A percentile compares a stretch with the other conserved stretches of the same genome.
phyloP scores from a whole-genome alignment of 1,140 invertebrate species.

The Bombus affinis region DNA sequence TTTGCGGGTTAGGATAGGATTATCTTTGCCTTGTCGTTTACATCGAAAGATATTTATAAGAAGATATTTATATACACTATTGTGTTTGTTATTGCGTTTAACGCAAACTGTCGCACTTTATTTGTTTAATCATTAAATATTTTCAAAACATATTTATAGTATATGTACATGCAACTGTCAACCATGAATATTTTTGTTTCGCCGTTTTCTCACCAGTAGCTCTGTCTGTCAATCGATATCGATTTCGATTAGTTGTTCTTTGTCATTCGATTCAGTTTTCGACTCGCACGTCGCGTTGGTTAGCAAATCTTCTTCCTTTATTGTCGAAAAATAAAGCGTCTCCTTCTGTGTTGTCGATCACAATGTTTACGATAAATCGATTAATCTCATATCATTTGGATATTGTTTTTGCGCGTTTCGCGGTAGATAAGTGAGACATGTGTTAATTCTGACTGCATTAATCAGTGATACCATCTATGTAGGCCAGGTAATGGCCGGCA shows the following conservation, averaged over 20 bases:
- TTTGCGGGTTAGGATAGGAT: background rate
- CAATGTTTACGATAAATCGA: constrained; percentile 25
- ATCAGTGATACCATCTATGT: constrained; percentile 70
- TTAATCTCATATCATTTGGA: constrained; percentile 34
- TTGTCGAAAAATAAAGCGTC: background rate
- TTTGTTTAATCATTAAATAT: background rate
- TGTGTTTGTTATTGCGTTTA: background rate
- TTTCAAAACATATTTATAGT: background rate
- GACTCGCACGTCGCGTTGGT: background rate
- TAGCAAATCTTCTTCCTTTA: background rate
- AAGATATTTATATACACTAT: background rate
- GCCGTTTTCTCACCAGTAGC: background rate
- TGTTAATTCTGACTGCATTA: constrained; percentile 67
- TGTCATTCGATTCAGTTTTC: background rate
- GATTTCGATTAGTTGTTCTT: background rate
- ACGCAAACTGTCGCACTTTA: background rate
- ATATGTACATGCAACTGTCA: background rate
- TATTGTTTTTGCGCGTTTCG: constrained; percentile 27
- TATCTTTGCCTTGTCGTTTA: background rate
- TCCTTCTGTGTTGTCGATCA: background rate
- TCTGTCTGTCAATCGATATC: background rate
- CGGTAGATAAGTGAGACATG: constrained; percentile 34
- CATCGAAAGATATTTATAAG: background rate
- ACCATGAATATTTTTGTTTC: background rate
- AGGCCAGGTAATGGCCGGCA: constrained; percentile 69